These are phyloP conservation scores for Drosophila baimaii DNA, from an alignment of 1,140 invertebrate species.

Conservation along the genomic window DNA sequence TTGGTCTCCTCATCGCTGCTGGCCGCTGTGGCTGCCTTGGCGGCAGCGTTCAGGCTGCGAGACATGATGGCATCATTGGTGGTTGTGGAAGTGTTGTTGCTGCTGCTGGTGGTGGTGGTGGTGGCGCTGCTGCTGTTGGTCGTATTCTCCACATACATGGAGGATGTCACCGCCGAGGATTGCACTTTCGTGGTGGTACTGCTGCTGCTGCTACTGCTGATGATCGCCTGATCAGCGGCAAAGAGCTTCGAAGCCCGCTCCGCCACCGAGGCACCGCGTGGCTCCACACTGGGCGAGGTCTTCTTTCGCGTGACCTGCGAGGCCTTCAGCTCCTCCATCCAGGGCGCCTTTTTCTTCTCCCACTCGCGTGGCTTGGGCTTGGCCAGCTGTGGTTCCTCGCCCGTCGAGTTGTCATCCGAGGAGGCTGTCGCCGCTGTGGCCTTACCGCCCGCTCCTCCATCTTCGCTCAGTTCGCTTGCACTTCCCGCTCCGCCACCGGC, in stretches of 20 bases:
- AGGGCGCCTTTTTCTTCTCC: slow-evolving; percentile 88
- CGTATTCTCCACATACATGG: slow-evolving; percentile 72
- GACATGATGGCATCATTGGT: slow-evolving; percentile 66
- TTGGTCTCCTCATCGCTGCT: slow-evolving; percentile 72
- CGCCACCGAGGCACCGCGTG: slow-evolving; percentile 56
- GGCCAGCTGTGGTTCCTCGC: slow-evolving; percentile 84
- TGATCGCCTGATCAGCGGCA: slow-evolving; percentile 54
- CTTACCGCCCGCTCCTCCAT: slow-evolving; percentile 39
- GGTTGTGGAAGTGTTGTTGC: slow-evolving; percentile 64
- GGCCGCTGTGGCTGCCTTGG: slow-evolving; percentile 38
- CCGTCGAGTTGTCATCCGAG: slow-evolving; percentile 80
- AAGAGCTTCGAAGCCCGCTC: slow-evolving; percentile 75
- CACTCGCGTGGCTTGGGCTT: slow-evolving; percentile 86
- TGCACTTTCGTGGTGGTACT: slow-evolving; percentile 77
- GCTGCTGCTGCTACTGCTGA: slow-evolving; percentile 45
- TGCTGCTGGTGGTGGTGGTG: slow-evolving; percentile 72
- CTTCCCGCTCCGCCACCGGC: slow-evolving; percentile 47
- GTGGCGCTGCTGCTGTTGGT: slow-evolving; percentile 68
- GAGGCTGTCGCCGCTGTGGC: slow-evolving; percentile 37
- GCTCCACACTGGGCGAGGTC: slow-evolving; percentile 83
- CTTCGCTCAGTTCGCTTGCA: slow-evolving; percentile 70
- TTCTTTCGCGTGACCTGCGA: slow-evolving; percentile 87
- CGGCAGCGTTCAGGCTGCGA: slow-evolving; percentile 61
- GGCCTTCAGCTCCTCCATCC: slow-evolving; percentile 89
- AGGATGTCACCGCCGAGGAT: slow-evolving; percentile 73